These are phyloP conservation scores for Psilanteris sp. DNA, from an alignment of 1,140 invertebrate genomes.

Conservation along the genomic window DNA sequence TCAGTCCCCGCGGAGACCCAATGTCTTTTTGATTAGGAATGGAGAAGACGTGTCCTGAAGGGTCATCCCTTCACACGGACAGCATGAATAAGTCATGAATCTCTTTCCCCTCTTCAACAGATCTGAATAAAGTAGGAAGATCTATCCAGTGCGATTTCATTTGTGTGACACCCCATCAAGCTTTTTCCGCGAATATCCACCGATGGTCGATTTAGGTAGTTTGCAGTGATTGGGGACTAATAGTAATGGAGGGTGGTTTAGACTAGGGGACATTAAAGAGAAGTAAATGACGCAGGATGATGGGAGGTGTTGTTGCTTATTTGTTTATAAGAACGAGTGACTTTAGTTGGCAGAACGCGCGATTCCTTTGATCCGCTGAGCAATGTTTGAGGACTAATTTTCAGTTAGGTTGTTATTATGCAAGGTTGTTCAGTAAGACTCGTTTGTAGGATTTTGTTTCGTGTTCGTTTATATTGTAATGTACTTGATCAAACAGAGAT, in stretches of 20 bases:
- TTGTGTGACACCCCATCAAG: constrained; percentile 3
- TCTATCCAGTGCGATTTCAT: constrained; percentile 17
- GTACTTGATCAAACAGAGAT: too few species aligned
- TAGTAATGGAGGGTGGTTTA: constrained; percentile 13
- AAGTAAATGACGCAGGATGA: constrained; percentile 1
- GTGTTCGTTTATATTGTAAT: too few species aligned
- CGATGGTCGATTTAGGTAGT: constrained; percentile 33
- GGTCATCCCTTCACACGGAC: constrained; percentile 10
- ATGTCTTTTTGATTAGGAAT: constrained; percentile 46
- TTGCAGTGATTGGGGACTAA: constrained; percentile 36
- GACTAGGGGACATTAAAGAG: constrained; percentile 6
- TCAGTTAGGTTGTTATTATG: too few species aligned
- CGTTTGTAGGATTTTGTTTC: too few species aligned
- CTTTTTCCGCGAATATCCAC: constrained; percentile 16
- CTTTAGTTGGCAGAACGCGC: neutral
- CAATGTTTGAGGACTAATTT: too few species aligned
- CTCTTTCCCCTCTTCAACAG: constrained; percentile 16
- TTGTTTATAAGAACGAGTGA: neutral
- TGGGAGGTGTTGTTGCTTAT: constrained; percentile 9
- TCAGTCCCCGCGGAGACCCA: constrained; percentile 14
- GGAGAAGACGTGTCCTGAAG: constrained; percentile 15
- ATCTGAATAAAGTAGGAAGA: constrained; percentile 10
- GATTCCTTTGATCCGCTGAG: too few species aligned
- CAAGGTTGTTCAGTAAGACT: too few species aligned
- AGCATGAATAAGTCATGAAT: constrained; percentile 57